Conservation (phyloP, 2,888 invertebrate species). For the Lasioglossum vierecki region DNA sequence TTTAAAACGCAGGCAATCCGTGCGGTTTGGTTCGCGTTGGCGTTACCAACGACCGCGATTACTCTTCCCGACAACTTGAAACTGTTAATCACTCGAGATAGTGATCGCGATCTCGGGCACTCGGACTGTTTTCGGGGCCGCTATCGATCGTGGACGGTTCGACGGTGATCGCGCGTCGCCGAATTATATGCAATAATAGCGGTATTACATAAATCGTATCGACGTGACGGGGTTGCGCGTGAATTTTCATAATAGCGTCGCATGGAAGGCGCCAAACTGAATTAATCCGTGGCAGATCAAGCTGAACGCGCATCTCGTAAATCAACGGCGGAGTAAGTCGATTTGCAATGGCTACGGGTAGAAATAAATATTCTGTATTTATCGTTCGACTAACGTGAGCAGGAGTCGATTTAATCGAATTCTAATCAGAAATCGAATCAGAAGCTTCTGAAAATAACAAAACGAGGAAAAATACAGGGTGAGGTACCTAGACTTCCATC, state of each 20-base stretch:
- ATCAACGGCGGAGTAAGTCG: neutral
- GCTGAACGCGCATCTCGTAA: neutral
- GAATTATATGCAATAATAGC: slow-evolving; percentile 13
- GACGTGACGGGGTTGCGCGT: neutral
- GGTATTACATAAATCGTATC: slow-evolving; percentile 3
- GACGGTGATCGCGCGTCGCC: neutral
- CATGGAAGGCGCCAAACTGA: slow-evolving; percentile 7
- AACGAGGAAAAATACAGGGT: neutral
- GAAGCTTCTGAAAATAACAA: neutral
- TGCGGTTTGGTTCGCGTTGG: slow-evolving; percentile 24
- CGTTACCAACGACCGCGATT: slow-evolving; percentile 47
- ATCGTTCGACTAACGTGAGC: neutral
- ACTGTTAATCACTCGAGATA: slow-evolving; percentile 65
- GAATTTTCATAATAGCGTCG: slow-evolving; percentile 9
- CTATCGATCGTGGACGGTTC: slow-evolving; percentile 26
- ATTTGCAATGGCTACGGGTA: neutral
- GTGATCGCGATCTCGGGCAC: slow-evolving; percentile 43
- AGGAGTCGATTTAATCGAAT: neutral
- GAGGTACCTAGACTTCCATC: too few relatives aligned
- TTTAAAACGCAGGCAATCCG: slow-evolving; percentile 26
- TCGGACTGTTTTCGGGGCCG: slow-evolving; percentile 21
- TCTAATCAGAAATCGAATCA: too few relatives aligned
- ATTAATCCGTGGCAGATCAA: slow-evolving; percentile 7
- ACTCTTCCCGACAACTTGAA: slow-evolving; percentile 63
- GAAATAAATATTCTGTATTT: neutral